Evolutionary conservation across 2,113 vertebrate genomes (phyloP).

Genomic region (Neomonachus schauinslandi): DNA sequence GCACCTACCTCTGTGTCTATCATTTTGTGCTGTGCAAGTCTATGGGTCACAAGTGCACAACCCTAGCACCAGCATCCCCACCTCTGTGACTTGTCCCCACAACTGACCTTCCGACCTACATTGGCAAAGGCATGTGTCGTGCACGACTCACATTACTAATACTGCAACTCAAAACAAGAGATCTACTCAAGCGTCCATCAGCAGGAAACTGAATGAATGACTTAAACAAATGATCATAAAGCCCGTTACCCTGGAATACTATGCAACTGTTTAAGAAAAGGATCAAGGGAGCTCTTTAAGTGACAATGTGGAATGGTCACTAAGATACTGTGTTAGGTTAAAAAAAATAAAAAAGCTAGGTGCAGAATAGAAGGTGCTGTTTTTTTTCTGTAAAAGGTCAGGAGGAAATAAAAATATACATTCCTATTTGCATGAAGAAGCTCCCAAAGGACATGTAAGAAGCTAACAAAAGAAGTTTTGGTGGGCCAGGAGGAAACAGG

Average conservation of each 20-base stretch:
- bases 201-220: neutral
- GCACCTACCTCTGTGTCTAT: fast-evolving
- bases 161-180: neutral
- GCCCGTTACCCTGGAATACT: neutral
- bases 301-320: too few species aligned
- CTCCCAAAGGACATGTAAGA: neutral
- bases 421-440: neutral
- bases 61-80: neutral
- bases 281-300: neutral
- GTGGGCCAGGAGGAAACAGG: neutral
- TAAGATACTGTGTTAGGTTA: neutral
- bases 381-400: neutral
- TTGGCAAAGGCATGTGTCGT: fast-evolving
- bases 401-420: neutral
- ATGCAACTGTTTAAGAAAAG: neutral
- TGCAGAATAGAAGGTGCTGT: neutral
- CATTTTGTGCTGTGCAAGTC: fast-evolving
- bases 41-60: fast-evolving
- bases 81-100: neutral
- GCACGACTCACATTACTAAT: fast-evolving
- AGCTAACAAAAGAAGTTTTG: neutral
- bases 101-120: neutral
- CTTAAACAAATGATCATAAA: neutral
- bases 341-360: neutral
- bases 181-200: neutral